Conservation (phyloP, 1,140 invertebrate genomes). For the Habropoda laboriosa region DNA sequence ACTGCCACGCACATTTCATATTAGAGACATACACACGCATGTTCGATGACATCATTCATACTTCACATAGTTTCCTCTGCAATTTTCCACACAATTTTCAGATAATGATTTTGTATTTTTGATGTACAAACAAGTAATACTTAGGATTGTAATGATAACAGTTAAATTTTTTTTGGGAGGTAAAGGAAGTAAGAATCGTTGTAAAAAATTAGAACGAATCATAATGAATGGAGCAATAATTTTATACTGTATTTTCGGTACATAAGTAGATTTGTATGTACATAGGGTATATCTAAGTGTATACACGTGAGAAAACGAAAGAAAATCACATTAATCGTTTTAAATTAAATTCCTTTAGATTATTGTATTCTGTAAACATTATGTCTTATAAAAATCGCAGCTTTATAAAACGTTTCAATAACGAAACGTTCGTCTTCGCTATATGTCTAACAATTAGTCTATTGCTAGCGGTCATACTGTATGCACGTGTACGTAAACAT, state of each 20-base stretch:
- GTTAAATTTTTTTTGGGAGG: not conserved
- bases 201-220: not conserved
- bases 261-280: slow-evolving; percentile 43
- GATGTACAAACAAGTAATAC: not conserved
- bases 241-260: slow-evolving; percentile 35
- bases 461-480: not conserved
- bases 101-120: not conserved
- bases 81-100: not conserved
- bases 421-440: slow-evolving; percentile 17
- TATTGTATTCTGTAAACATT: not conserved
- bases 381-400: slow-evolving; percentile 50
- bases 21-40: too few relatives aligned
- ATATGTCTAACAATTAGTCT: not conserved
- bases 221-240: slow-evolving; percentile 16
- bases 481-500: slow-evolving; percentile 7
- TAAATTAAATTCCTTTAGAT: slow-evolving; percentile 31
- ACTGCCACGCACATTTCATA: too few relatives aligned
- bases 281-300: slow-evolving; percentile 31
- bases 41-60: too few relatives aligned
- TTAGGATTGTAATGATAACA: not conserved
- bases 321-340: slow-evolving; percentile 54
- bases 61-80: not conserved
- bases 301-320: slow-evolving; percentile 34
- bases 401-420: slow-evolving; percentile 49
- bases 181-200: not conserved